Evolutionary conservation across 2,888 invertebrate species (phyloP).

Genomic region (Carterocephalus palaemon): DNA sequence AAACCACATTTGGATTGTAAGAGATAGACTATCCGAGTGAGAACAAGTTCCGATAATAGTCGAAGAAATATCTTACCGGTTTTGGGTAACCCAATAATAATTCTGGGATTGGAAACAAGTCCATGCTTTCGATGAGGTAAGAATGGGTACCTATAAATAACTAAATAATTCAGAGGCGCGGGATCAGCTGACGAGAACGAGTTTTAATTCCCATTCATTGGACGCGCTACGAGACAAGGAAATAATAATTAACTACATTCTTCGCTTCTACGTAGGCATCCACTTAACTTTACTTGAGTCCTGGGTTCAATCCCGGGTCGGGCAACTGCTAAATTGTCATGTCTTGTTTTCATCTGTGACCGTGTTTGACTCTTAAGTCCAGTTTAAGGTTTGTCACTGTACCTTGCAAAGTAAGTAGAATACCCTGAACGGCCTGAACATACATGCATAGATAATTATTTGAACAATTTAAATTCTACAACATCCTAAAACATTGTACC

Average conservation of each 20-base stretch:
- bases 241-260: conserved; percentile 19
- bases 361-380: too few relatives aligned
- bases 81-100: conserved; percentile 47
- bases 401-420: too few relatives aligned
- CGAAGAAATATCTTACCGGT: conserved; percentile 42
- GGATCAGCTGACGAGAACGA: conserved; percentile 69
- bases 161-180: conserved; percentile 42
- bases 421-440: too few relatives aligned
- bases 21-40: conserved; percentile 12
- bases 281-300: background rate
- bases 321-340: background rate
- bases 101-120: conserved; percentile 35
- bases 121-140: conserved; percentile 57
- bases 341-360: too few relatives aligned
- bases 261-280: background rate
- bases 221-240: conserved; percentile 17
- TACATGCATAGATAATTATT: too few relatives aligned
- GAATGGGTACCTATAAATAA: conserved; percentile 45
- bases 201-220: conserved; percentile 43
- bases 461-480: too few relatives aligned
- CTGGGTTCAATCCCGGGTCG: background rate
- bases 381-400: too few relatives aligned
- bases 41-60: conserved; percentile 37
- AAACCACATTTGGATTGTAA: conserved; percentile 12
- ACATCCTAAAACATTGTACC: too few relatives aligned